Conservation (phyloP, 2,888 invertebrate genomes). For the Alsophila aescularia region DNA sequence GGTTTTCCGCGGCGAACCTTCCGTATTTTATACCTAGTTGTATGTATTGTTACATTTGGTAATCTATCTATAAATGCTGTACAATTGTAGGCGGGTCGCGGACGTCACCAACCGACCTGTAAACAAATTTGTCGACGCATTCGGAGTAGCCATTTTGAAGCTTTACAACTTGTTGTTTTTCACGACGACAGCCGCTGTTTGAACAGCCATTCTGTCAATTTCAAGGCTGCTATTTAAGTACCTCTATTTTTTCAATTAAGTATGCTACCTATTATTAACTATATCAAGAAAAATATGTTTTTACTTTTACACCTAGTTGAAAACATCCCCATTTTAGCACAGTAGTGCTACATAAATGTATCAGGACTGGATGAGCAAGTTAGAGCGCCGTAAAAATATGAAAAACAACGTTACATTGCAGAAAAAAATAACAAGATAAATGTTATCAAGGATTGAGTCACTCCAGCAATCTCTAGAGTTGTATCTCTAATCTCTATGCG, state of each 20-base stretch:
- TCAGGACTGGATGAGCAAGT: too few species aligned
- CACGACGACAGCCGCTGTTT: slow-evolving; percentile 3
- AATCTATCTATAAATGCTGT: slow-evolving; percentile 25
- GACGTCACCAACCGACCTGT: slow-evolving; percentile 52
- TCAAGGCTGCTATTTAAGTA: slow-evolving; percentile 17
- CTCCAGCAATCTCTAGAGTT: not conserved
- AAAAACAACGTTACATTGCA: not conserved
- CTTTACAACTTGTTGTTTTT: slow-evolving; percentile 16
- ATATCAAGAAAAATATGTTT: too few species aligned
- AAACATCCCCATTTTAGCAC: too few species aligned
- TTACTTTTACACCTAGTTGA: too few species aligned
- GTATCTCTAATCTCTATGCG: not conserved
- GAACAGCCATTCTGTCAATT: slow-evolving; percentile 8
- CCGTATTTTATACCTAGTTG: not conserved
- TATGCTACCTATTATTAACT: too few species aligned
- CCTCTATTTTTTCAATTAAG: not conserved
- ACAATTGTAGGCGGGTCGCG: slow-evolving; percentile 58
- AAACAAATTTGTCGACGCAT: slow-evolving; percentile 43
- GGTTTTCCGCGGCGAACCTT: slow-evolving; percentile 14
- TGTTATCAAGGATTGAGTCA: slow-evolving; percentile 12
- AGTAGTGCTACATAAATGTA: too few species aligned
- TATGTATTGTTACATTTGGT: not conserved
- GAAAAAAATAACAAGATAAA: not conserved
- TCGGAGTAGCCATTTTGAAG: slow-evolving; percentile 37
- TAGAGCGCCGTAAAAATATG: not conserved